Conservation (phyloP, 1,140 invertebrate species). For the Hypothenemus hampei region DNA sequence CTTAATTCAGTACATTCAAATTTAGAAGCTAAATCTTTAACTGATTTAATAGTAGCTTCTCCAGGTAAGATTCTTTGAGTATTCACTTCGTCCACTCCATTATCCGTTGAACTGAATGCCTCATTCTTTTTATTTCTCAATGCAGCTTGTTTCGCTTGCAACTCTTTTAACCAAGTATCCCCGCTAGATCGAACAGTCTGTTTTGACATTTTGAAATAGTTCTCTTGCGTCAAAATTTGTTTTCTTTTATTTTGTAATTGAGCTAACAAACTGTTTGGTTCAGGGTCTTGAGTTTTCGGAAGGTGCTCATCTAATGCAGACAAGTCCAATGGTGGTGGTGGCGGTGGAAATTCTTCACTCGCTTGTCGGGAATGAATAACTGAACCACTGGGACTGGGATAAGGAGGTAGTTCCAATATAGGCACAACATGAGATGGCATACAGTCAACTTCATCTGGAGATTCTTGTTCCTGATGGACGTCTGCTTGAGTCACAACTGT, state of each 20-base stretch:
- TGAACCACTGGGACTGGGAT: constrained; percentile 69
- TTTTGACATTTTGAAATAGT: constrained; percentile 16
- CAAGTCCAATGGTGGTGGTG: constrained; percentile 70
- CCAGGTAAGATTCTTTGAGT: constrained; percentile 22
- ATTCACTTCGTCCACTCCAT: constrained; percentile 30
- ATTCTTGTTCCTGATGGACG: constrained; percentile 71
- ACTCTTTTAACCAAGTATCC: constrained; percentile 69
- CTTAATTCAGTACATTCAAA: constrained; percentile 64
- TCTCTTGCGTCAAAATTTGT: constrained; percentile 57
- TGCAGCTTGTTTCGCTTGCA: constrained; percentile 72
- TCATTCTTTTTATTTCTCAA: constrained; percentile 54
- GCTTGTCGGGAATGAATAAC: constrained; percentile 75
- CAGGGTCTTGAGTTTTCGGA: constrained; percentile 38
- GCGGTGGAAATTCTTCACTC: constrained; percentile 84
- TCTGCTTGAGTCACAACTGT: constrained; percentile 73
- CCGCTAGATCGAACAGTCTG: constrained; percentile 44
- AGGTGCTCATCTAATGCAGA: constrained; percentile 54
- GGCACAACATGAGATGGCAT: constrained; percentile 42
- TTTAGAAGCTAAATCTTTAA: constrained; percentile 74
- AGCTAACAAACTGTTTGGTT: constrained; percentile 57
- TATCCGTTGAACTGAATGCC: constrained; percentile 11
- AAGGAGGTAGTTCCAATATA: constrained; percentile 66
- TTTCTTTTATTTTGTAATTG: constrained; percentile 72
- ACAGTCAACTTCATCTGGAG: constrained; percentile 58
- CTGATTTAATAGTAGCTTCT: constrained; percentile 50